Evolutionary conservation across 2,113 vertebrate species (phyloP).

Genomic region (Rhinolophus ferrumequinum): DNA sequence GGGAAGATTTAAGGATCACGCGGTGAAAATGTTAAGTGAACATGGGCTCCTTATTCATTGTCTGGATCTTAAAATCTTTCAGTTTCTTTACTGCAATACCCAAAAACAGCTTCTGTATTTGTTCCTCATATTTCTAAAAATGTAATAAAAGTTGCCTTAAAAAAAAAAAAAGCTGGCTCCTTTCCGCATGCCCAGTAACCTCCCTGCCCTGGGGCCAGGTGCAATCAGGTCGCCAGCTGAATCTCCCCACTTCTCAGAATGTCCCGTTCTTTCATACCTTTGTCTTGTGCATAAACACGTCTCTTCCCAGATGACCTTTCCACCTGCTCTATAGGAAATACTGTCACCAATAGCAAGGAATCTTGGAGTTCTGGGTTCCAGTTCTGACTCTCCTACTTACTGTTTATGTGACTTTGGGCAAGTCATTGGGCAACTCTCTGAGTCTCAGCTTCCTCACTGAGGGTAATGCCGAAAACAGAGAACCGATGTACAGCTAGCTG

Average conservation of each 20-base stretch:
- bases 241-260: not conserved
- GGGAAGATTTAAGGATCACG: conserved; percentile 66
- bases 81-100: not conserved
- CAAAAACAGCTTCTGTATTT: conserved; percentile 1
- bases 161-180: not conserved
- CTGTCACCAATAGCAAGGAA: not conserved
- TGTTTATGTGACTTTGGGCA: not conserved
- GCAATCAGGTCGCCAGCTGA: not conserved
- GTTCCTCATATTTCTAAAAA: conserved; percentile 22
- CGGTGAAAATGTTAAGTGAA: conserved; percentile 65
- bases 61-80: conserved; percentile 37
- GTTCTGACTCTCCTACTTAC: not conserved
- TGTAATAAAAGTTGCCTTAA: not conserved
- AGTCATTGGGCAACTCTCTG: not conserved
- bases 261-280: not conserved
- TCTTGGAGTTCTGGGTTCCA: not conserved
- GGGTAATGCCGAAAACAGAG: not conserved
- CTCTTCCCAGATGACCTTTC: not conserved
- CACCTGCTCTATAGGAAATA: not conserved
- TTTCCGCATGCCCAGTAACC: not conserved
- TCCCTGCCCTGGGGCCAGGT: not conserved
- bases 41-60: conserved; percentile 19
- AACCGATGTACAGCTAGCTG: not conserved
- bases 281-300: not conserved
- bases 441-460: not conserved